Base-by-base conservation (phyloP, 2,797 vertebrate genomes). In the Tokudaia tokunoshimensis region DNA sequence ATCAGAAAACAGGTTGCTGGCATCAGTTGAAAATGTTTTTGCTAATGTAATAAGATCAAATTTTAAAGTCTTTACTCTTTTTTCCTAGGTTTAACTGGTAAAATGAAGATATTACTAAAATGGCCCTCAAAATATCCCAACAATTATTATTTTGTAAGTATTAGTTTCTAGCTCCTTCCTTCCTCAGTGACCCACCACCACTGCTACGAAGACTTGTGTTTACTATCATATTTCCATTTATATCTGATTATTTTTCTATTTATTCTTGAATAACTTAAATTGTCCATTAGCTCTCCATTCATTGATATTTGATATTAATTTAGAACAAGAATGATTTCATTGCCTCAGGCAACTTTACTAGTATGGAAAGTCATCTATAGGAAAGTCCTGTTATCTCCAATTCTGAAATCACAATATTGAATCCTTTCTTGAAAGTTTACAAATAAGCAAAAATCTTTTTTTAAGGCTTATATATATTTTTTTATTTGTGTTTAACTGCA, bases 71-170 rank as follows among this genome's bases (percentile, higher is more conserved):
- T 93, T 95, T n/a, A 67, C 34, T 96, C 4, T 95, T 96, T 97
- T 98, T 91, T 10, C 37, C 76, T 97, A 98, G 97, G 83, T 95
- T 95, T 97, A 90, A 72, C 92, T 34, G 37, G 89, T 91, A 91
- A 91, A 91, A 94, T 92, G 91, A 98, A 97, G 95, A 94, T 37
- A 17, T 74, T 87, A 89, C 76, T 96, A 95, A 81, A 97, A 89
- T 8, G 92, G 37, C 19, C 72, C n/a, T 26, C 26, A 88, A 24
- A 61, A 44, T 97, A 96, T 52, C 86, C 20, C 67, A 95, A 22
- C 59, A 94, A 0, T 89, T 93, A 52, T 95, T 97, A 85, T 47
- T 67, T 85, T 80, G 95, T 98, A 96, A 97, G 97, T 98, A 96
- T 96, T 92, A 87, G 95, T 12, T 97, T n/a, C 59, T 17, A 67